Conservation (phyloP, 2,888 invertebrate genomes). For the Lithodes maja region DNA sequence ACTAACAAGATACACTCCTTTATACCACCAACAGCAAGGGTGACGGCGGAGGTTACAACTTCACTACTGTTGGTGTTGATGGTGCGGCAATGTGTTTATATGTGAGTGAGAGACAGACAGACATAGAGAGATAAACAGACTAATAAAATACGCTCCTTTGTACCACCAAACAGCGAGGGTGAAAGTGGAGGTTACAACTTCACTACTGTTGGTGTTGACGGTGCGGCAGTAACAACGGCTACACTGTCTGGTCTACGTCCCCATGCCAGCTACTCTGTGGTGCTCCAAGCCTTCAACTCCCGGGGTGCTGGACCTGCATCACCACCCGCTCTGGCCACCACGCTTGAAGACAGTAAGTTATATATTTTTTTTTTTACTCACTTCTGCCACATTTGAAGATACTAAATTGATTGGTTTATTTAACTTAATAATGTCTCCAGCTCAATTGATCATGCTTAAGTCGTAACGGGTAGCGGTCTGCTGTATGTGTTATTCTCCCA, state of each 20-base stretch:
- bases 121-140: too few species aligned
- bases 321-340: constrained; percentile 54
- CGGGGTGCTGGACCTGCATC: constrained; percentile 69
- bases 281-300: constrained; percentile 68
- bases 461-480: too few species aligned
- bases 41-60: constrained; percentile 59
- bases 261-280: constrained; percentile 60
- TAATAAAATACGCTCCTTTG: too few species aligned
- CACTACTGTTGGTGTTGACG: constrained; percentile 63
- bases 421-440: too few species aligned
- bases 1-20: too few species aligned
- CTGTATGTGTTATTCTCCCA: too few species aligned
- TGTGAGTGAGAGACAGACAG: too few species aligned
- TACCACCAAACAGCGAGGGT: constrained; percentile 30
- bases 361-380: background rate
- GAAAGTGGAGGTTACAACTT: constrained; percentile 62
- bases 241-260: constrained; percentile 58
- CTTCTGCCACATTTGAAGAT: too few species aligned
- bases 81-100: background rate
- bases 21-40: constrained; percentile 20
- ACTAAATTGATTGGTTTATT: too few species aligned
- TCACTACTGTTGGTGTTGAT: constrained; percentile 64
- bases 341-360: constrained; percentile 19
- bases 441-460: too few species aligned
- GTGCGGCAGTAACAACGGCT: constrained; percentile 39